phyloP scores from a whole-genome alignment of 2,888 invertebrate genomes.

The Euphydryas editha region DNA sequence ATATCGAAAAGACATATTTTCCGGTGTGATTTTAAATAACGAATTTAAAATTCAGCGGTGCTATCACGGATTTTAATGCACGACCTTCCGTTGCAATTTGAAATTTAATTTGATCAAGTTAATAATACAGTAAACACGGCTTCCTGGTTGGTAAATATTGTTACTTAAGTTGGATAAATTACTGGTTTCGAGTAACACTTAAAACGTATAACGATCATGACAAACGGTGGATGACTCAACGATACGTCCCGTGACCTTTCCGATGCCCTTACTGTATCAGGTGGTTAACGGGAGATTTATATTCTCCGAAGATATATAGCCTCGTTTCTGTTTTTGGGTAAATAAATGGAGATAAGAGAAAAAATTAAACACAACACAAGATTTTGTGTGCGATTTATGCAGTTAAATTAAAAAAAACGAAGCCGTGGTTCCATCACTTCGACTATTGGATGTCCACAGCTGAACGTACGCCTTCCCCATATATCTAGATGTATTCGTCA shows the following conservation, averaged over 20 bases:
- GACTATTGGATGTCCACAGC: too few relatives aligned
- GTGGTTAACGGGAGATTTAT: conserved; percentile 50
- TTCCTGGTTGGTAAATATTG: conserved; percentile 7
- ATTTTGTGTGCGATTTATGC: too few relatives aligned
- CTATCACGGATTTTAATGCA: too few relatives aligned
- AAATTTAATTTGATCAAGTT: not conserved
- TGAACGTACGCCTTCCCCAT: too few relatives aligned
- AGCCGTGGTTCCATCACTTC: too few relatives aligned
- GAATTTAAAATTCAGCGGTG: too few relatives aligned
- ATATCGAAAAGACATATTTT: too few relatives aligned
- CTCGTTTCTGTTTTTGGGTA: conserved; percentile 45
- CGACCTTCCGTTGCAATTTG: not conserved
- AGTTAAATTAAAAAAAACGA: too few relatives aligned
- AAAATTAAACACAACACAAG: not conserved
- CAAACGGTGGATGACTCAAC: conserved; percentile 15
- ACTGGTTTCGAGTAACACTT: conserved; percentile 17
- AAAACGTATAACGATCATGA: conserved; percentile 25
- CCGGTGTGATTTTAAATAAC: too few relatives aligned
- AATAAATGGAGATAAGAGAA: conserved; percentile 18
- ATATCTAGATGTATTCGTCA: too few relatives aligned
- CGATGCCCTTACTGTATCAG: conserved; percentile 34
- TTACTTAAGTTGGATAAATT: conserved; percentile 1
- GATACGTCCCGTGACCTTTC: conserved; percentile 38
- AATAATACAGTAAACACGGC: not conserved
- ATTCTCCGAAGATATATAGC: conserved; percentile 54